A percentile compares a stretch with the other conserved stretches of the same genome.
Evolutionary conservation across 1,140 invertebrate species (phyloP).

Genomic region (Grapholita molesta): DNA sequence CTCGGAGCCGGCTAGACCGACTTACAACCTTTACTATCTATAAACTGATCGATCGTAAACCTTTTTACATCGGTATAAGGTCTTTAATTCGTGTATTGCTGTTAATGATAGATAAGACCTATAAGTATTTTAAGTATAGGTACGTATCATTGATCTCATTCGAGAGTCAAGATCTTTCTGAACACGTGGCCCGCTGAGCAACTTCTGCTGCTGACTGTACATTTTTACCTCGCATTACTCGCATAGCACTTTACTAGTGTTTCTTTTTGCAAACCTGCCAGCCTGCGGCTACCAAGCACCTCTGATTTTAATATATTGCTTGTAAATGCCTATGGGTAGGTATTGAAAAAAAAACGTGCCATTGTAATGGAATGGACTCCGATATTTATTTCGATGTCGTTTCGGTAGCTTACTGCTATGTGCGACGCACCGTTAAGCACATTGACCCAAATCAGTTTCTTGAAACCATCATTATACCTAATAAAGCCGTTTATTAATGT

Average conservation of each 20-base stretch:
- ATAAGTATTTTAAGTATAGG: too few species aligned
- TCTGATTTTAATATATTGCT: background rate
- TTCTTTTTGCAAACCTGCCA: background rate
- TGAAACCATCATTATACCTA: background rate
- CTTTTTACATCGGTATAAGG: background rate
- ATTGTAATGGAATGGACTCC: background rate
- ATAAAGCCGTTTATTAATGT: slow-evolving; percentile 6
- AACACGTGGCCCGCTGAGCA: too few species aligned
- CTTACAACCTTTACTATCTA: slow-evolving; percentile 15
- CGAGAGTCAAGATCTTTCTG: slow-evolving; percentile 25
- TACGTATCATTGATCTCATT: slow-evolving; percentile 13
- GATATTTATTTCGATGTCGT: background rate
- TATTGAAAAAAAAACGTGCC: background rate
- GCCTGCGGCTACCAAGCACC: background rate
- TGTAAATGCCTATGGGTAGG: too few species aligned
- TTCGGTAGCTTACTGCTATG: slow-evolving; percentile 4
- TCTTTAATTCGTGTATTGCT: background rate
- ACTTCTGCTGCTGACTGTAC: too few species aligned
- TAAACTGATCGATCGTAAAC: background rate
- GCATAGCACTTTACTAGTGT: background rate
- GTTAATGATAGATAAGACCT: background rate
- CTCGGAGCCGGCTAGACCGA: slow-evolving; percentile 53
- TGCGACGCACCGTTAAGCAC: slow-evolving; percentile 9
- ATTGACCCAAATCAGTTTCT: slow-evolving; percentile 11
- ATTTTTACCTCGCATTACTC: background rate